Evolutionary conservation across 2,113 vertebrate genomes (phyloP).

Genomic region (Castor canadensis): DNA sequence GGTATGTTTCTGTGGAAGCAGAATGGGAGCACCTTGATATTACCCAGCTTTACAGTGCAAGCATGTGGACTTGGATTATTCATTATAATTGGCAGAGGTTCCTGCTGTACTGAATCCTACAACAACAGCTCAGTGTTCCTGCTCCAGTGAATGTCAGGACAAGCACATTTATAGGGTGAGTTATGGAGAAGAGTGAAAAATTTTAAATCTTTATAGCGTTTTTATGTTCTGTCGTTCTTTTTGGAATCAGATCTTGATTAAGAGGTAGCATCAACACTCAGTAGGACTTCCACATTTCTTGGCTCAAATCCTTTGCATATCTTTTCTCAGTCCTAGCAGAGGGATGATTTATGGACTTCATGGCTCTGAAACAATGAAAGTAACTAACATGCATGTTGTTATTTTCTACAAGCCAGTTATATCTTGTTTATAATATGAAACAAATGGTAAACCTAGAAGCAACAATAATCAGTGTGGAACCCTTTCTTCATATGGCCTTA

Average conservation of each 20-base stretch:
- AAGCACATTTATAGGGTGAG: constrained; percentile 61
- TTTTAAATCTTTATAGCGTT: constrained; percentile 75
- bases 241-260: constrained; percentile 80
- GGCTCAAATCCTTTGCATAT: constrained; percentile 52
- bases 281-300: constrained; percentile 75
- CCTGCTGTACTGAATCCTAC: constrained; percentile 53
- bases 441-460: background rate
- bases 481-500: background rate
- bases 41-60: constrained; percentile 62
- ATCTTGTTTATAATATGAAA: background rate
- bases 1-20: constrained; percentile 42
- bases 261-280: constrained; percentile 76
- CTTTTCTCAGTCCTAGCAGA: background rate
- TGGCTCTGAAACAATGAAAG: constrained; percentile 54
- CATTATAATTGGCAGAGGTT: constrained; percentile 70
- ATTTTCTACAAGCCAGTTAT: constrained; percentile 29
- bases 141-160: constrained; percentile 65
- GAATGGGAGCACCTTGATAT: constrained; percentile 39
- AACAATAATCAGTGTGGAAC: background rate
- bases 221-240: constrained; percentile 79
- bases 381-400: constrained; percentile 47
- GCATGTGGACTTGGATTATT: constrained; percentile 59
- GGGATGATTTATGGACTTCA: constrained; percentile 55
- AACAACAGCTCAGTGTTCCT: constrained; percentile 75
- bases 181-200: constrained; percentile 72